These are phyloP conservation scores for Isichthys henryi DNA, from an alignment of 2,113 vertebrate genomes.

Conservation along the genomic window DNA sequence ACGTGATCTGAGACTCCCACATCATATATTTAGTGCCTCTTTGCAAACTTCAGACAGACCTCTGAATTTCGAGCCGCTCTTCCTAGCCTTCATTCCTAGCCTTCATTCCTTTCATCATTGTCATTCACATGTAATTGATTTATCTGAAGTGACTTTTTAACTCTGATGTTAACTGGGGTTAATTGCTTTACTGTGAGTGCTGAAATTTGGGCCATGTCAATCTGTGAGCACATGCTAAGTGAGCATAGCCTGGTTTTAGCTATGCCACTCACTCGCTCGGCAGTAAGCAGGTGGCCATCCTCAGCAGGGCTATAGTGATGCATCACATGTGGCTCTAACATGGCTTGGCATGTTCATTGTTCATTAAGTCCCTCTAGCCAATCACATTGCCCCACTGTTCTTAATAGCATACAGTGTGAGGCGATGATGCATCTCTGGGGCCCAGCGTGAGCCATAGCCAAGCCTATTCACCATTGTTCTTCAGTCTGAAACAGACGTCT, in stretches of 20 bases:
- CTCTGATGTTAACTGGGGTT: neutral
- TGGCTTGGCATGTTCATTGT: conserved; percentile 51
- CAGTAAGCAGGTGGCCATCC: conserved; percentile 33
- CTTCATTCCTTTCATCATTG: neutral
- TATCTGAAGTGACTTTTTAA: neutral
- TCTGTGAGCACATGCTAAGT: neutral
- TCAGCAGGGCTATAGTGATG: conserved; percentile 39
- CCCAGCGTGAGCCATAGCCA: conserved; percentile 53
- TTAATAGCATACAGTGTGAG: conserved; percentile 54
- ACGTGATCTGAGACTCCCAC: neutral
- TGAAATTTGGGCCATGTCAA: neutral
- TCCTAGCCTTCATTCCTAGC: neutral
- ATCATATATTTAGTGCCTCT: neutral
- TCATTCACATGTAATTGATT: neutral
- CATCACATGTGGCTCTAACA: conserved; percentile 50
- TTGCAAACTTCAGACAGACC: neutral
- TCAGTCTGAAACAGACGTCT: neutral
- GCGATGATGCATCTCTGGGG: conserved; percentile 56
- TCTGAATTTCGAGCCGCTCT: neutral
- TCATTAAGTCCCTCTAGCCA: conserved; percentile 53
- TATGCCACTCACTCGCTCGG: neutral
- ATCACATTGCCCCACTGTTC: conserved; percentile 48
- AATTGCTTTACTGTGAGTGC: neutral
- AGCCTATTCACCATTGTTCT: conserved; percentile 44
- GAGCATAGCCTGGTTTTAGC: neutral